These are phyloP conservation scores for Temnothorax nylanderi DNA, from an alignment of 1,140 invertebrate genomes.

Conservation along the genomic window DNA sequence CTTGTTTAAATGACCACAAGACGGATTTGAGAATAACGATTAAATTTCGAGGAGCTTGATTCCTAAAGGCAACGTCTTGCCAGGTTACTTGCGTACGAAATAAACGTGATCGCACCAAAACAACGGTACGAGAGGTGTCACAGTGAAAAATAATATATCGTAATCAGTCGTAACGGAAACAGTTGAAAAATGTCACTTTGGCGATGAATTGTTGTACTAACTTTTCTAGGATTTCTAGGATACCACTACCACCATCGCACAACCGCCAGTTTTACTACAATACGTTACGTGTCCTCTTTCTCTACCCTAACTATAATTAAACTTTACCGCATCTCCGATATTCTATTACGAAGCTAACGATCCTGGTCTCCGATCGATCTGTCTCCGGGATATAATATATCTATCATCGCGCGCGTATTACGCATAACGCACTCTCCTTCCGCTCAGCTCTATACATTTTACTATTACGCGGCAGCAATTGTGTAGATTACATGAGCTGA, in stretches of 20 bases:
- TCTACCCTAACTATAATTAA: conserved; percentile 23
- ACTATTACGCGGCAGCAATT: background rate
- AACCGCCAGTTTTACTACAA: conserved; percentile 25
- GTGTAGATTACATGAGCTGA: background rate
- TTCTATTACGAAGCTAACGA: conserved; percentile 13
- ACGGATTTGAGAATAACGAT: background rate
- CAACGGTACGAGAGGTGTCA: background rate
- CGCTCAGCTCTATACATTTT: background rate
- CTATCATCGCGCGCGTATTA: background rate
- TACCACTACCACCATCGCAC: conserved; percentile 45
- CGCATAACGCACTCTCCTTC: background rate
- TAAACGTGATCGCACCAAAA: background rate
- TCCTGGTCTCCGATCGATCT: conserved; percentile 18
- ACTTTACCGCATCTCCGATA: conserved; percentile 25
- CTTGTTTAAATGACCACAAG: background rate
- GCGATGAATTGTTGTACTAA: background rate
- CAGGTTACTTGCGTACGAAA: background rate
- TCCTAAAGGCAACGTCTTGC: background rate
- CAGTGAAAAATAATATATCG: background rate
- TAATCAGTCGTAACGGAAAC: background rate
- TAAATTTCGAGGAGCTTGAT: background rate
- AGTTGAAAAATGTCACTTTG: background rate
- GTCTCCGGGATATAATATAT: no score
- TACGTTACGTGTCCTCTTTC: background rate
- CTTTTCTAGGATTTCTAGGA: conserved; percentile 1